These are phyloP conservation scores for Orussus abietinus DNA, from an alignment of 1,140 invertebrate species.

Conservation along the genomic window DNA sequence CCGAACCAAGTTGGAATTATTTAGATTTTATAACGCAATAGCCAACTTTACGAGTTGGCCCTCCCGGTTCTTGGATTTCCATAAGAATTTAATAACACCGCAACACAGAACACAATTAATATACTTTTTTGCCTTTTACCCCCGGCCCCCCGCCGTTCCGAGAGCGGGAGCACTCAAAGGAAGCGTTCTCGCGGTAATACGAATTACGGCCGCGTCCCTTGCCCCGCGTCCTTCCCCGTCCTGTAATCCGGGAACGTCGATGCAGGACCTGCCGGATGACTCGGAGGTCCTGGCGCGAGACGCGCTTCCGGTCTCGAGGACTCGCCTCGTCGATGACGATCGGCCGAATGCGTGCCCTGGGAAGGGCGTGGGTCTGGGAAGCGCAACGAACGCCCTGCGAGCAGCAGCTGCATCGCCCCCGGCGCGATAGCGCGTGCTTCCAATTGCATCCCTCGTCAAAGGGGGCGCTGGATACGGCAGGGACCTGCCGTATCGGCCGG, in stretches of 20 bases:
- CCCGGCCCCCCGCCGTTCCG: constrained; percentile 20
- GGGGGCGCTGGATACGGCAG: too few relatives aligned
- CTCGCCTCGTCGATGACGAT: too few relatives aligned
- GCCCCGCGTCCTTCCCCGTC: constrained; percentile 21
- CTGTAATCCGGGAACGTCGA: constrained; percentile 12
- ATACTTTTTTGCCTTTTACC: constrained; percentile 48
- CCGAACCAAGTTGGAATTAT: constrained; percentile 51
- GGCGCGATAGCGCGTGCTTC: too few relatives aligned
- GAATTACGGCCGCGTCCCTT: constrained; percentile 24
- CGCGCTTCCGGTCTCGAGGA: too few relatives aligned
- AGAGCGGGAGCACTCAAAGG: constrained; percentile 25
- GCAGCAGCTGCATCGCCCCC: too few relatives aligned
- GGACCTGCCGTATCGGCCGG: too few relatives aligned
- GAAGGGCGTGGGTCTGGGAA: neutral
- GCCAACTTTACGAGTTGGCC: constrained; percentile 47
- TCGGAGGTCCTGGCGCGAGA: too few relatives aligned
- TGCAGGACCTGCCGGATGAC: neutral
- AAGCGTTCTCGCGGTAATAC: constrained; percentile 17
- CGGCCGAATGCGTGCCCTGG: constrained; percentile 5
- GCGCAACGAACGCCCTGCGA: constrained; percentile 13
- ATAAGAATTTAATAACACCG: constrained; percentile 55
- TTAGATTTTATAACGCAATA: constrained; percentile 53
- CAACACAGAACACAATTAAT: constrained; percentile 51
- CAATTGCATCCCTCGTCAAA: too few relatives aligned
- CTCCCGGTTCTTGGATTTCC: constrained; percentile 36